These are phyloP conservation scores for fruit fly (Drosophila melanogaster) DNA, from an alignment of 1,140 invertebrate species.

Conservation along the genomic window Release_6_plus_ISO1_MT NC_004354.4:20532501-20533000, in stretches of 20 bases:
- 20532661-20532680: no score
- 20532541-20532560: not conserved
- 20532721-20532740: constrained; percentile 5
- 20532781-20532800: constrained; percentile 1
- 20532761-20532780: constrained; percentile 5
- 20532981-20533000: constrained; percentile 80
- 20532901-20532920: constrained; percentile 37
- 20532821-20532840: not conserved
- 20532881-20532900: constrained; percentile 40
- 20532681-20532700: not conserved
- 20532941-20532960: constrained; percentile 20
- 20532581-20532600: no score
- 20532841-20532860: constrained; percentile 10
- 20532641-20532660: no score
- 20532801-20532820: constrained; percentile 20
- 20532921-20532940: constrained; percentile 41
- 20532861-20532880: constrained; percentile 30
- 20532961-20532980: constrained; percentile 71
- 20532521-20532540: no score
- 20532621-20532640: no score
- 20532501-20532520: no score
- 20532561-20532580: not conserved
- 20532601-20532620: no score
- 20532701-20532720: not conserved
- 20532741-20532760: constrained; percentile 15